A percentile compares a stretch with the other conserved stretches of the same genome.
Conservation (phyloP, 1,140 invertebrate species). For the Cylas formicarius region DNA sequence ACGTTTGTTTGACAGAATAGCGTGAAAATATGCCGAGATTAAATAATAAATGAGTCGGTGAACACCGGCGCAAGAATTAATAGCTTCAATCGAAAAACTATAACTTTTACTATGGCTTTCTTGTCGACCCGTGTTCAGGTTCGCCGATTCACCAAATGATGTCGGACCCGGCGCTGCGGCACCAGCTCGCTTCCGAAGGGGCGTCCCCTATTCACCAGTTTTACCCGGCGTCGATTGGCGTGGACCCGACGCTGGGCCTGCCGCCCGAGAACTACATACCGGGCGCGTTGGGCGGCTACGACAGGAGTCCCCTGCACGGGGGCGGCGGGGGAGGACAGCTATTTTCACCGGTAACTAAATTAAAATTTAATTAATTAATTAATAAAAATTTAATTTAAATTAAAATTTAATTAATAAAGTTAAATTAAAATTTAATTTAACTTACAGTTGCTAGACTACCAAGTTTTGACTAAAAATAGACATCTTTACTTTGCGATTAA, state of each 20-base stretch:
- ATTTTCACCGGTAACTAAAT: slow-evolving; percentile 23
- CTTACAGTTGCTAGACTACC: too few relatives aligned
- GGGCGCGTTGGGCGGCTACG: slow-evolving; percentile 18
- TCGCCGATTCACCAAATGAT: slow-evolving; percentile 60
- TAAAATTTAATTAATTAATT: too few relatives aligned
- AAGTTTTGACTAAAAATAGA: too few relatives aligned
- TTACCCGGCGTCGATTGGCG: slow-evolving; percentile 16
- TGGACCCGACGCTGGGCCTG: slow-evolving; percentile 27
- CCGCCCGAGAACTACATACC: slow-evolving; percentile 25
- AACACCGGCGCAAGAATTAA: too few relatives aligned
- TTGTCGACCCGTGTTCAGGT: slow-evolving; percentile 39
- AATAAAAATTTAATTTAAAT: too few relatives aligned
- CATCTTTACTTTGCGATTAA: too few relatives aligned
- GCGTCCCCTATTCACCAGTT: slow-evolving; percentile 34
- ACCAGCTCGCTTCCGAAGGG: slow-evolving; percentile 28
- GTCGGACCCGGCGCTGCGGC: slow-evolving; percentile 23
- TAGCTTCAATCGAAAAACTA: too few relatives aligned
- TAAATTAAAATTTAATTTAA: too few relatives aligned
- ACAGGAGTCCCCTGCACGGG: slow-evolving; percentile 31
- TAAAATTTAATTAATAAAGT: too few relatives aligned
- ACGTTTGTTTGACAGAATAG: too few relatives aligned
- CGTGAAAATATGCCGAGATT: too few relatives aligned
- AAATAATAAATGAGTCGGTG: too few relatives aligned
- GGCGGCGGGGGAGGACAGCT: slow-evolving; percentile 23
- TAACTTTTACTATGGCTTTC: background rate